Evolutionary conservation across 2,797 vertebrate species (phyloP), one percentile per base, ranked within the genome.

Genomic region (Anguilla marmorata): DNA sequence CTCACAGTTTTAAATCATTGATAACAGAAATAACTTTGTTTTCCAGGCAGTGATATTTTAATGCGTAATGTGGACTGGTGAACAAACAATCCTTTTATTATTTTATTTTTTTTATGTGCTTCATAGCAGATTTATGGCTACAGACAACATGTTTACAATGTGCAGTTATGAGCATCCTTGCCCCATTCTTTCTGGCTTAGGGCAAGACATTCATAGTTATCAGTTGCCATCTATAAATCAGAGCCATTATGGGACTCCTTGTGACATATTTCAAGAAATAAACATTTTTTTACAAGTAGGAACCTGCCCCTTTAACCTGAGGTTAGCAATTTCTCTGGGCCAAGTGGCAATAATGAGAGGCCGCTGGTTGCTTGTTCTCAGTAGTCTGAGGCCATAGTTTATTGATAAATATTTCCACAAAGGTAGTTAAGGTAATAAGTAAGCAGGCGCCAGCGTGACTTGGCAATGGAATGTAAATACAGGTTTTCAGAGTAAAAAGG

Each of bases 1-100:
- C 24, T 45, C 11, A 5, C 87, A 85, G 88, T 87, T 60, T 85
- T 58, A 33, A 85, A 86, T 86, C 60, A 54, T 88, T 90, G 84
- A 84, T 84, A 85, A 88, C 37, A 63, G 50, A 86, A 88, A 84
- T 85, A 33, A 58, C 74, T 88, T 50, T 24, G 80, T 83, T 48
- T 87, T 66, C n/a, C 50, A 63, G 60, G 21, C 24, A 24, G 3
- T 66, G n/a, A 69, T 69, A 69, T 69, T n/a, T n/a, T 37, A 72
- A 11, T 74, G 69, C 30, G 3, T 74, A 33, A 37, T 74, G 12
- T 33, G 69, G 30, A 12, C 27, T 27, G 33, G 9, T 30, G 69
- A 74, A 33, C 27, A 74, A 74, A 33, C 69, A 74, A 27, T 30
- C 30, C 8, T 74, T 33, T 74, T 14, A 74, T 74, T 7, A 33